Percentiles rank a stretch among this genome's conserved stretches.
These are phyloP conservation scores for Phylloscopus whistleri DNA, from an alignment of 2,113 vertebrate genomes.

Conservation along the genomic window DNA sequence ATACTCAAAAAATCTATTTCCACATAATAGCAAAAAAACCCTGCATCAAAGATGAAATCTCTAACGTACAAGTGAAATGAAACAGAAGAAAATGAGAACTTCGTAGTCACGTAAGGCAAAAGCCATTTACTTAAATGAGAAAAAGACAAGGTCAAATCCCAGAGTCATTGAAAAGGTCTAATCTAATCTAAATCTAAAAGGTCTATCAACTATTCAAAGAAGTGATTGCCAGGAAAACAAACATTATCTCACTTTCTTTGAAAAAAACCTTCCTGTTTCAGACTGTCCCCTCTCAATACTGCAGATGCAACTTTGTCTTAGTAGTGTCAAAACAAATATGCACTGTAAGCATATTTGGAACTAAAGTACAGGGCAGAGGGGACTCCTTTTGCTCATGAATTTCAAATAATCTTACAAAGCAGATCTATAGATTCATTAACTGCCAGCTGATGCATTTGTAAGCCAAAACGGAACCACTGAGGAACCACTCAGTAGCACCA, in stretches of 20 bases:
- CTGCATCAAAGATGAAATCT: neutral
- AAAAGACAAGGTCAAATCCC: neutral
- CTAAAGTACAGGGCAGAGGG: neutral
- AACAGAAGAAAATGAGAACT: neutral
- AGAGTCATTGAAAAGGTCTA: neutral
- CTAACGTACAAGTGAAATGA: neutral
- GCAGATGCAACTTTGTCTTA: neutral
- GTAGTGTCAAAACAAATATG: neutral
- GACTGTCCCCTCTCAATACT: neutral
- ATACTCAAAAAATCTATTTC: neutral
- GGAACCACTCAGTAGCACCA: neutral
- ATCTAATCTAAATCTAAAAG: neutral
- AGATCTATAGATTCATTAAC: neutral
- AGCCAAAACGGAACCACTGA: neutral
- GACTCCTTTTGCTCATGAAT: neutral
- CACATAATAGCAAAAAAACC: neutral
- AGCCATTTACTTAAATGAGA: neutral
- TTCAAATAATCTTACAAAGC: neutral
- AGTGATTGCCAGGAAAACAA: neutral
- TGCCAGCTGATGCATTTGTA: neutral
- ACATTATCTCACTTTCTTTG: neutral
- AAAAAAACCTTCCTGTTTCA: neutral
- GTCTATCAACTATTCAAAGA: neutral
- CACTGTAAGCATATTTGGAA: neutral
- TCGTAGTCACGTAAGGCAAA: neutral